Evolutionary conservation across 2,797 vertebrate genomes (phyloP).

Genomic region (Anguilla anguilla): DNA sequence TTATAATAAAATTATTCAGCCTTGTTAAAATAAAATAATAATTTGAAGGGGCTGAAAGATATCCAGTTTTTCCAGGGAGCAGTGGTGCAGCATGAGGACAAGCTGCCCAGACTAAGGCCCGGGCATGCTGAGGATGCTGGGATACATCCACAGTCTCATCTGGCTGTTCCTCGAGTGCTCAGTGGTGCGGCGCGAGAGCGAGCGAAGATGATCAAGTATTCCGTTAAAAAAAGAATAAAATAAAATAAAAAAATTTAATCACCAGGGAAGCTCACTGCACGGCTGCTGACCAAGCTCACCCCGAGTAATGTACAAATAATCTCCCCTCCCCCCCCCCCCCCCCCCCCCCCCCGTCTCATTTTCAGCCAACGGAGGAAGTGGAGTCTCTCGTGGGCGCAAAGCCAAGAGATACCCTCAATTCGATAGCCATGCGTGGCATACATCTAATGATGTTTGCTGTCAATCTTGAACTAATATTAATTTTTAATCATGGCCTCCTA

Average conservation of each 20-base stretch:
- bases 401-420: slow-evolving; percentile 68
- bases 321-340: slow-evolving; percentile 56
- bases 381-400: slow-evolving; percentile 69
- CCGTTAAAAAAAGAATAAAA: slow-evolving; percentile 47
- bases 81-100: slow-evolving; percentile 48
- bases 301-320: slow-evolving; percentile 53
- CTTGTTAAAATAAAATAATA: slow-evolving; percentile 34
- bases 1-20: neutral
- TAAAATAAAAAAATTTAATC: slow-evolving; percentile 46
- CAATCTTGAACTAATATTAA: slow-evolving; percentile 79
- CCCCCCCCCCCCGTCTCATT: slow-evolving; percentile 53
- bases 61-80: slow-evolving; percentile 92
- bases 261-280: slow-evolving; percentile 49
- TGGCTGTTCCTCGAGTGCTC: neutral
- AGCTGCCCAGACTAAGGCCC: slow-evolving; percentile 79
- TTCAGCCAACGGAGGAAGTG: slow-evolving; percentile 69
- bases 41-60: slow-evolving; percentile 88
- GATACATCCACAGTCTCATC: slow-evolving; percentile 65
- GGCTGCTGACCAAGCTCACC: slow-evolving; percentile 56
- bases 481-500: slow-evolving; percentile 79
- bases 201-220: slow-evolving; percentile 65
- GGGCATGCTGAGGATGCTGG: slow-evolving; percentile 73
- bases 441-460: slow-evolving; percentile 81
- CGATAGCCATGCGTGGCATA: slow-evolving; percentile 73
- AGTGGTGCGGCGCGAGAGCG: too few relatives aligned